Evolutionary conservation across 2,888 invertebrate genomes (phyloP).

Genomic region (Tenthredo livida): DNA sequence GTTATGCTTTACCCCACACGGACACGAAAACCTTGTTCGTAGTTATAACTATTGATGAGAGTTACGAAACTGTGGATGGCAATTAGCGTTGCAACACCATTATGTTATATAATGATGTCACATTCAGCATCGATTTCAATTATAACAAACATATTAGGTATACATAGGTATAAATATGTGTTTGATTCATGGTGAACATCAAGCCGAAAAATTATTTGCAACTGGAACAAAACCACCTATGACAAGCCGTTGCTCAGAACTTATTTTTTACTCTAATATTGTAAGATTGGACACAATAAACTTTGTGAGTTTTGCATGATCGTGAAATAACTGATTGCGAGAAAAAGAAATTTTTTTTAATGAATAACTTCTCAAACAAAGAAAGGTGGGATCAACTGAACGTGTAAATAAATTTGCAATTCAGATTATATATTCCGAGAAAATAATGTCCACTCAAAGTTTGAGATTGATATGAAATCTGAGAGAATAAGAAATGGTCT

Average conservation of each 20-base stretch:
- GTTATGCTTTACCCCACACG: neutral
- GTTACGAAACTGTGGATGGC: neutral
- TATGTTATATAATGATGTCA: neutral
- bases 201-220: neutral
- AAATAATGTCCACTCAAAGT: neutral
- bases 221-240: neutral
- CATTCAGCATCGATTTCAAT: neutral
- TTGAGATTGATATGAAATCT: conserved; percentile 2
- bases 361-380: neutral
- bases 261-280: neutral
- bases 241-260: neutral
- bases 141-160: neutral
- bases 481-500: neutral
- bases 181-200: neutral
- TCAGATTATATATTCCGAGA: neutral
- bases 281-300: neutral
- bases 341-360: neutral
- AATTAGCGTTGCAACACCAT: neutral
- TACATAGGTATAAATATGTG: neutral
- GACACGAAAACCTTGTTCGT: neutral
- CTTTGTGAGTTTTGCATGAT: neutral
- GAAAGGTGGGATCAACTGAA: neutral
- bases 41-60: neutral
- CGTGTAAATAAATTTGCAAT: neutral
- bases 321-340: neutral